Evolutionary conservation across 2,113 vertebrate genomes (phyloP), one percentile per base, ranked within the genome.

Genomic region (Scortum barcoo): DNA sequence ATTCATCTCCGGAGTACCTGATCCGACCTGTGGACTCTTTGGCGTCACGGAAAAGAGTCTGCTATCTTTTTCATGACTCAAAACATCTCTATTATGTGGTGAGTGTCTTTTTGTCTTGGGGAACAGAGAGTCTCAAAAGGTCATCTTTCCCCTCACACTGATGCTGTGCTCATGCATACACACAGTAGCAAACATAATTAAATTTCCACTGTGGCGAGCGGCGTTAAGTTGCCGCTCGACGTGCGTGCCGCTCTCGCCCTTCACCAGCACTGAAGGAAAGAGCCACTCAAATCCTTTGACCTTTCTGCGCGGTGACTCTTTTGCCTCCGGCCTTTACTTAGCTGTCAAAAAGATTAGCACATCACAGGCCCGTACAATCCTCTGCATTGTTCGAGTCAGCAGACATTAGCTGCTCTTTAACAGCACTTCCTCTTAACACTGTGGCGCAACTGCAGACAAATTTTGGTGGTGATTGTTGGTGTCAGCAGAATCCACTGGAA

Each of bases 331-430:
- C 53, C 78, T 85, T 81, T 61, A 54, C 67, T 48, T 63, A 69
- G 68, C 71, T 88, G 85, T 85, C 89, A 86, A 14, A 69, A 57
- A 74, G 83, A 83, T 88, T 73, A 92, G 66, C 58, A 28, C 76
- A 68, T 91, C 68, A 73, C 73, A 58, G 73, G 24, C 20, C 14
- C 46, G 20, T 24, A 88, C 86, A 91, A 53, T 72, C 71, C 63
- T 44, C 61, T 14, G 42, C 81, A 75, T 82, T 86, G 84, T 90
- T 81, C 50, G 71, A 85, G 78, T 81, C 75, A 66, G 75, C 44
- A 16, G 22, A 13, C 53, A 56, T 78, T 80, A 68, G 78, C 66
- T 70, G 70, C 72, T 82, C 72, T 86, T 89, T 81, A 82, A 72
- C 82, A 75, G 72, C 19, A 46, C 54, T 51, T 89, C 67, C 69